Evolutionary conservation across 2,888 invertebrate species (phyloP), one percentile per base, ranked within the genome.

Genomic region (Agrypnus murinus): DNA sequence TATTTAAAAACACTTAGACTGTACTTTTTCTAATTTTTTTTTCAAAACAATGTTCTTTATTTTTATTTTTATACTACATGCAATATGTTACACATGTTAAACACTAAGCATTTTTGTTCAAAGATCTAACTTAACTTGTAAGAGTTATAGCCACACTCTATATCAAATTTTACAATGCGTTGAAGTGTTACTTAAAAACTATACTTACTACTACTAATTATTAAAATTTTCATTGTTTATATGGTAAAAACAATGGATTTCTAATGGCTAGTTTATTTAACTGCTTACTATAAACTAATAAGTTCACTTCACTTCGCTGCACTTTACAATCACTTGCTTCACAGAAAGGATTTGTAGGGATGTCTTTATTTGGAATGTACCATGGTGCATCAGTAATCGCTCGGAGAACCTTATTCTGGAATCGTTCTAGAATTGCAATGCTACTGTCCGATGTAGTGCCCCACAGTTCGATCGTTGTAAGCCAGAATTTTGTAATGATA

Each of bases 151-250:
- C n/a, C n/a, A n/a, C n/a, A n/a, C n/a, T n/a, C n/a, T n/a, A n/a
- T n/a, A n/a, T n/a, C n/a, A n/a, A n/a, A n/a, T n/a, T n/a, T n/a
- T n/a, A n/a, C n/a, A n/a, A n/a, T n/a, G n/a, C n/a, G n/a, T n/a
- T n/a, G n/a, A n/a, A n/a, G n/a, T n/a, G n/a, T n/a, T n/a, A n/a
- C n/a, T n/a, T n/a, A n/a, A n/a, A n/a, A n/a, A n/a, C n/a, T n/a
- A n/a, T n/a, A n/a, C n/a, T n/a, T n/a, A n/a, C n/a, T n/a, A n/a
- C n/a, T n/a, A n/a, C n/a, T n/a, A n/a, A n/a, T n/a, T n/a, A n/a
- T n/a, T n/a, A n/a, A 90, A 50, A 98, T 92, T 69, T 96, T 89
- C 59, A 98, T 90, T 69, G 94, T 91, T 99, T 99, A 99, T 90
- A 98, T 93, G 2, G 45, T 45, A 46, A 46, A n/a, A 3, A 4